Conservation (phyloP, 1,140 invertebrate species). For the Papilio xuthus region DNA sequence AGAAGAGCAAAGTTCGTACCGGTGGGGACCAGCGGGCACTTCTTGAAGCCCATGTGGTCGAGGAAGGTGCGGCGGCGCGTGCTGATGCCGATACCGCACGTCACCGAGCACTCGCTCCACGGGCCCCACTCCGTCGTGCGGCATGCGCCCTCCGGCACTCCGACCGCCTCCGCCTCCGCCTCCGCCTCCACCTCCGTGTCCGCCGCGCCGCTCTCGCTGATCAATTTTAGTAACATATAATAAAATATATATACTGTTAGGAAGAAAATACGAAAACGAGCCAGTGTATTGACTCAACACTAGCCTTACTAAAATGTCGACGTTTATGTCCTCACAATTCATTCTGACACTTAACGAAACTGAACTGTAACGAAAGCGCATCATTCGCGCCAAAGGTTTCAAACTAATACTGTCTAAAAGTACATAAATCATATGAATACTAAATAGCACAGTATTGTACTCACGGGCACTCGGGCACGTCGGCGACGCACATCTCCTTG, state of each 20-base stretch:
- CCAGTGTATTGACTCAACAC: no score
- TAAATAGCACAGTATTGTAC: conserved; percentile 47
- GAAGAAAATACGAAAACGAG: no score
- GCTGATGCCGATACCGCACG: conserved; percentile 90
- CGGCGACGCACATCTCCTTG: conserved; percentile 93
- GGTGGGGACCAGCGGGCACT: conserved; percentile 85
- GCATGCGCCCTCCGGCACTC: conserved; percentile 83
- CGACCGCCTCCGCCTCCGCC: conserved; percentile 44
- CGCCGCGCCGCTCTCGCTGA: not conserved
- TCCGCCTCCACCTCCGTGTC: conserved; percentile 77
- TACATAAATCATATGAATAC: no score
- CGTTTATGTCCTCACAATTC: no score
- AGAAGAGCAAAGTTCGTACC: conserved; percentile 45
- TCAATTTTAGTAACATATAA: not conserved
- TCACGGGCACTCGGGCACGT: conserved; percentile 87
- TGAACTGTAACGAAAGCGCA: no score
- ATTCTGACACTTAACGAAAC: no score
- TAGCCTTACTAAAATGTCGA: no score
- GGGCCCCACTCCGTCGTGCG: conserved; percentile 87
- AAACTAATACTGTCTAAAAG: no score
- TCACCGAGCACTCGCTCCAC: conserved; percentile 92
- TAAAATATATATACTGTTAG: not conserved
- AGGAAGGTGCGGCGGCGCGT: conserved; percentile 88
- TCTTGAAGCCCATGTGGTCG: conserved; percentile 88
- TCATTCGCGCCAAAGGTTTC: no score